These are phyloP conservation scores for Leguminivora glycinivorella DNA, from an alignment of 1,140 invertebrate genomes.

Conservation along the genomic window DNA sequence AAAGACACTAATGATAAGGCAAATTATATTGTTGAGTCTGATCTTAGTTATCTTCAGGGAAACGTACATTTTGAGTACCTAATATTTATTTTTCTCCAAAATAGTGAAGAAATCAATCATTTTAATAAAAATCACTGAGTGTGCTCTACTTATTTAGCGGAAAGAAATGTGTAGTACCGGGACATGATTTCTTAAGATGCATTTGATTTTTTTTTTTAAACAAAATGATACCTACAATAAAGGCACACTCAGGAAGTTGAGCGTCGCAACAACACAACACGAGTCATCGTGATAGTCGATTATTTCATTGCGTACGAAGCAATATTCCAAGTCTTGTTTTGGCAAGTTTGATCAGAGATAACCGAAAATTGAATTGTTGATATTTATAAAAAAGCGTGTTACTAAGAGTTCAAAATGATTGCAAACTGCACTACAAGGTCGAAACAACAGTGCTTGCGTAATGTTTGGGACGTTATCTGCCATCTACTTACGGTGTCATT, in stretches of 20 bases:
- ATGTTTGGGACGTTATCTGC: slow-evolving; percentile 54
- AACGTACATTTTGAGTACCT: too few relatives aligned
- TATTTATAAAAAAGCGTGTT: slow-evolving; percentile 38
- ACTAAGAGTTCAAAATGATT: slow-evolving; percentile 38
- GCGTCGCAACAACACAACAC: neutral
- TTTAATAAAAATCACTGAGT: too few relatives aligned
- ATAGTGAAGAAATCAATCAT: too few relatives aligned
- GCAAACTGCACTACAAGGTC: slow-evolving; percentile 46
- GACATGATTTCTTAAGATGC: neutral
- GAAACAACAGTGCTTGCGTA: slow-evolving; percentile 37
- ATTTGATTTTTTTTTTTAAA: too few relatives aligned
- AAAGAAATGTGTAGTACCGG: neutral
- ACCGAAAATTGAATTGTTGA: slow-evolving; percentile 34
- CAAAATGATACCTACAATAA: neutral
- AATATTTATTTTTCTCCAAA: too few relatives aligned
- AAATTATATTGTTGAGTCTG: too few relatives aligned
- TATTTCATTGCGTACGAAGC: slow-evolving; percentile 23
- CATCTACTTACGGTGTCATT: slow-evolving; percentile 49
- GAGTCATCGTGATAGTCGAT: slow-evolving; percentile 25
- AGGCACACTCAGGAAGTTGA: neutral
- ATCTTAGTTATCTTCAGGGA: too few relatives aligned
- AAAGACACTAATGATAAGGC: too few relatives aligned
- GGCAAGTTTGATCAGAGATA: slow-evolving; percentile 25
- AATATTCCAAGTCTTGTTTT: slow-evolving; percentile 25
- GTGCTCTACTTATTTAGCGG: neutral